Base-by-base conservation (phyloP, 1,140 invertebrate genomes). In the Cydia strobilella region DNA sequence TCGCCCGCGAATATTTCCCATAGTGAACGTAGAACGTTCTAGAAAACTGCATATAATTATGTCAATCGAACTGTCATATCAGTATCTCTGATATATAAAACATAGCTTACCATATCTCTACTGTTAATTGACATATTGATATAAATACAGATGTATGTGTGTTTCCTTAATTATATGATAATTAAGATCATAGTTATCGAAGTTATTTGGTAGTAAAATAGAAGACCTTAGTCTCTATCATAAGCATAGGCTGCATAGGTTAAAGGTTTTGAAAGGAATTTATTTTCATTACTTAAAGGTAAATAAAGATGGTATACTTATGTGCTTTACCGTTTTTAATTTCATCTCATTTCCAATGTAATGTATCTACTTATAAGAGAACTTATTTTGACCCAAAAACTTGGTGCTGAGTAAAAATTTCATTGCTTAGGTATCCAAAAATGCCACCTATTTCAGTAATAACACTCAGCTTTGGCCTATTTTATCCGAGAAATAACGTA, bases 271-370 rank as follows among this genome's bases (percentile, higher is more conserved):
- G 69, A 77, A 81, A 69, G 76, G 77, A 79, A 80, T 79, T 77
- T 82, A 79, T 82, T 80, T 82, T 80, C 72, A 84, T 80, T 84
- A n/a, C n/a, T n/a, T n/a, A 84, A 84, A 84, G 74, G 79, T 84
- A 79, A 82, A 42, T 69, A 69, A 65, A 79, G 80, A 77, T 77
- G 74, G 59, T 72, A 79, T 75, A 48, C 3, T 27, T 48, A 51
- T 77, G 39, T 12, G n/a, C 27, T 75, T 31, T 25, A 39, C 75
- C 76, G 76, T 75, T 74, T 76, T 76, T 69, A 18, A n/a, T 35
- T 12, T n/a, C n/a, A 25, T 31, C 27, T 31, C 3, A 13, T 45
- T n/a, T 2, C 51, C 51, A 7, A 13, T n/a, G 3, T 54, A n/a
- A 54, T 54, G n/a, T 48, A 48, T 4, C 45, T 48, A n/a, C n/a